These are phyloP conservation scores for Idris sp. DNA, from an alignment of 1,140 invertebrate genomes.

Conservation along the genomic window DNA sequence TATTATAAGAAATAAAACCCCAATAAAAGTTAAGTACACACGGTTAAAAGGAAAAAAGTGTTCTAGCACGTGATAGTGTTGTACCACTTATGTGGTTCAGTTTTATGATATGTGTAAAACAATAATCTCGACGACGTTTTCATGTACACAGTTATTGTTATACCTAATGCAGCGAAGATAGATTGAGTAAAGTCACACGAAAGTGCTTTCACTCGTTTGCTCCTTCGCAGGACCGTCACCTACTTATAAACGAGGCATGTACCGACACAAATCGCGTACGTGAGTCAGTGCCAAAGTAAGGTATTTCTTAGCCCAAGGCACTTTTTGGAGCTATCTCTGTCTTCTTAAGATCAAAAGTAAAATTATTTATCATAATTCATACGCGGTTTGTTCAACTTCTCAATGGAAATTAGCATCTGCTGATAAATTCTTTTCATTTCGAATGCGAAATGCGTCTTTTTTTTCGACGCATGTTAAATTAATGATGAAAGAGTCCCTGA, in stretches of 20 bases:
- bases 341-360: too few relatives aligned
- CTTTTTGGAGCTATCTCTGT: slow-evolving; percentile 28
- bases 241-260: slow-evolving; percentile 53
- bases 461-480: slow-evolving; percentile 18
- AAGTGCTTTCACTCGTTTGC: slow-evolving; percentile 62
- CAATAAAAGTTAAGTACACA: too few relatives aligned
- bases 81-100: slow-evolving; percentile 1
- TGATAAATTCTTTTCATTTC: slow-evolving; percentile 34
- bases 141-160: slow-evolving; percentile 15
- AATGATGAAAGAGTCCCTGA: slow-evolving; percentile 36
- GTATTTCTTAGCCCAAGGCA: slow-evolving; percentile 59
- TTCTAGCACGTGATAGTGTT: neutral
- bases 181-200: slow-evolving; percentile 48
- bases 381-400: slow-evolving; percentile 1
- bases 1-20: too few relatives aligned
- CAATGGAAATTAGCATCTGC: slow-evolving; percentile 12
- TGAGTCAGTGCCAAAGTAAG: slow-evolving; percentile 50
- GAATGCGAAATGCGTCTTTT: slow-evolving; percentile 24
- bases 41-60: slow-evolving; percentile 17
- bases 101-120: slow-evolving; percentile 21
- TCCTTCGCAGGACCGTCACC: slow-evolving; percentile 56
- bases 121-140: slow-evolving; percentile 17
- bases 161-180: slow-evolving; percentile 52
- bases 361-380: slow-evolving; percentile 23
- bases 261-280: slow-evolving; percentile 20